Base-by-base conservation (phyloP, 2,113 vertebrate species). In the Scalopus aquaticus region DNA sequence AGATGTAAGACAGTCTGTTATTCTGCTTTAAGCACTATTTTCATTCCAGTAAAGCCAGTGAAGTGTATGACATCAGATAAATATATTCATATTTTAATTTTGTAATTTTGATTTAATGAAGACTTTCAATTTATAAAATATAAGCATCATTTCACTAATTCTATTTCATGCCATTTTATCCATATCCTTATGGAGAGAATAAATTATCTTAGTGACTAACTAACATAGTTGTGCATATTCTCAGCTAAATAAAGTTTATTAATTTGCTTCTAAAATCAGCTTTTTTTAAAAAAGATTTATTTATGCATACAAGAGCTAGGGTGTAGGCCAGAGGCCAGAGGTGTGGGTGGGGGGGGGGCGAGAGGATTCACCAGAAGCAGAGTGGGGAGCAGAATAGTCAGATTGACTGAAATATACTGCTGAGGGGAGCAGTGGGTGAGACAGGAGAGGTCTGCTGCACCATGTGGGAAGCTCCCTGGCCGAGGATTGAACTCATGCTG, bases 1-100 rank as follows among this genome's bases (percentile, higher is more conserved):
- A 97, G 73, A 98, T 97, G 92, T 77, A 97, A 79, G 16, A 67
- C 81, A 94, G 87, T 95, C 86, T 97, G 73, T 93, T 96, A 72
- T 86, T 96, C 39, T 94, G 42, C 93, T 93, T 87, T 56, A 70
- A 87, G 84, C 56, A 76, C 51, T 94, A 56, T 92, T 92, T 96
- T 73, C 70, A 92, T 95, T 96, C 2, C 93, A 60, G 35, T 70
- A 79, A 97, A 92, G 2, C 17, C 87, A 70, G 22, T 30, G 42
- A 96, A 35, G 51, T 95, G 51, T 96, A 35, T 39, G 77, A 86
- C 85, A 89, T 90, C 90, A 85, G 32, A 95, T 81, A 96, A 88
- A 82, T 70, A 90, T 69, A 92, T 67, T 96, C 91, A 42, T 72
- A 83, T 58, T 88, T 94, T 84, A 35, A 93, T 49, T 78, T 72